These are phyloP conservation scores for Linurgus olivaceus DNA, from an alignment of 2,797 vertebrate species.

Conservation along the genomic window DNA sequence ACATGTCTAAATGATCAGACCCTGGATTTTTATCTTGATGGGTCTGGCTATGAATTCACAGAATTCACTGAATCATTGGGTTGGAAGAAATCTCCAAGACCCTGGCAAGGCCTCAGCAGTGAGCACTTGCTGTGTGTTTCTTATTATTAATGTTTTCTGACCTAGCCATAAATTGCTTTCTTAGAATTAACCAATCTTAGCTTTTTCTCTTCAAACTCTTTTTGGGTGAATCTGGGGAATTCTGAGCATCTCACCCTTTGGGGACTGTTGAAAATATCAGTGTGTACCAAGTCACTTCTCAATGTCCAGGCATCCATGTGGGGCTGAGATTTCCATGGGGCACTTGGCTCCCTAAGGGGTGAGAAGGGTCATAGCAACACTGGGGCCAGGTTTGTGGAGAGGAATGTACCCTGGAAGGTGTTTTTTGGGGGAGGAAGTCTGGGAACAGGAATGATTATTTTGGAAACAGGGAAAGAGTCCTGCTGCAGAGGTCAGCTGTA, in stretches of 20 bases:
- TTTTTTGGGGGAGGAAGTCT: background rate
- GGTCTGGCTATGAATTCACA: background rate
- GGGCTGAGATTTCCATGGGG: background rate
- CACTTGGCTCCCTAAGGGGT: background rate
- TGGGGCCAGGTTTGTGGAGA: background rate
- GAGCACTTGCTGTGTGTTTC: background rate
- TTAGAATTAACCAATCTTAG: background rate
- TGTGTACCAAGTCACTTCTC: background rate
- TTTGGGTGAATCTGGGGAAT: background rate
- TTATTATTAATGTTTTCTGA: background rate
- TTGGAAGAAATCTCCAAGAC: background rate
- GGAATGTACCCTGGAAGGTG: background rate
- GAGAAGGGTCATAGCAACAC: accelerated
- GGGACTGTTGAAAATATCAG: background rate
- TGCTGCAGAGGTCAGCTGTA: background rate
- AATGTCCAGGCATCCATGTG: background rate
- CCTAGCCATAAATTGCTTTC: background rate
- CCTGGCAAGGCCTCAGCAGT: background rate
- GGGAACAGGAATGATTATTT: background rate
- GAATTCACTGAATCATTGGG: too few relatives aligned
- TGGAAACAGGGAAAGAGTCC: background rate
- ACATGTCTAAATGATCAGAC: background rate
- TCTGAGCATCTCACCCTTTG: background rate
- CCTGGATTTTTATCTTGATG: background rate
- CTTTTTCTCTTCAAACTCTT: background rate